Base-by-base conservation (phyloP, 1,140 invertebrate species). In the Akabosia matsudoensis region DNA sequence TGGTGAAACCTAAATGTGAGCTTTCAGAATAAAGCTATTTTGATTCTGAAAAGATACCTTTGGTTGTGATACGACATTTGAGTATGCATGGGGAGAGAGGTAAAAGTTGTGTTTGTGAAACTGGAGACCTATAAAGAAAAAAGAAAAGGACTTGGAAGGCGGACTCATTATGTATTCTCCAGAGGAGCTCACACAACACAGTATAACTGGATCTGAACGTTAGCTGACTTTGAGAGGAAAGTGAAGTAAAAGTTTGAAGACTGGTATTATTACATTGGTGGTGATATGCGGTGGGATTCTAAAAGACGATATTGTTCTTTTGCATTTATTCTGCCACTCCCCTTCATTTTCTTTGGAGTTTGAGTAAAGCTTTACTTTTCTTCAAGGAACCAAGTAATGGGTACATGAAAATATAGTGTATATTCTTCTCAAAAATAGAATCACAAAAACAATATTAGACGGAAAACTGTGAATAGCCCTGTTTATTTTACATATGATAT, bases 151-250 rank as follows among this genome's bases (percentile, higher is more conserved):
- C 10, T 2, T 30, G 31, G 30, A 2, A 67, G 7, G 30, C 7
- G 4, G 30, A 30, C 61, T 67, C 61, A 67, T 67, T 67, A 67
- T 30, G 61, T 67, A 67, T 67, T 67, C 61, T 67, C 61, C 26
- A 30, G 61, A 67, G 61, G 61, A 30, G 10, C 54, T n/a, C 18
- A 45, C 37, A 45, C 37, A 45, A 10, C 7, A 18, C 7, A 45
- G 37, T 7, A 7, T 45, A 10, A 10, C 37, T 45, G 37, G 37
- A 7, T 45, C 37, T 45, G n/a, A n/a, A n/a, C n/a, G n/a, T n/a
- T n/a, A n/a, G n/a, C n/a, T n/a, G n/a, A n/a, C n/a, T n/a, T n/a
- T n/a, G 37, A 45, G 37, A 45, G 18, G 37, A 45, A 18, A 10
- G 18, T 10, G 18, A 45, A 45, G 37, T 45, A 45, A 45, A 45